Base-by-base conservation (phyloP, 2,797 vertebrate species). In the Acanthis flammea region DNA sequence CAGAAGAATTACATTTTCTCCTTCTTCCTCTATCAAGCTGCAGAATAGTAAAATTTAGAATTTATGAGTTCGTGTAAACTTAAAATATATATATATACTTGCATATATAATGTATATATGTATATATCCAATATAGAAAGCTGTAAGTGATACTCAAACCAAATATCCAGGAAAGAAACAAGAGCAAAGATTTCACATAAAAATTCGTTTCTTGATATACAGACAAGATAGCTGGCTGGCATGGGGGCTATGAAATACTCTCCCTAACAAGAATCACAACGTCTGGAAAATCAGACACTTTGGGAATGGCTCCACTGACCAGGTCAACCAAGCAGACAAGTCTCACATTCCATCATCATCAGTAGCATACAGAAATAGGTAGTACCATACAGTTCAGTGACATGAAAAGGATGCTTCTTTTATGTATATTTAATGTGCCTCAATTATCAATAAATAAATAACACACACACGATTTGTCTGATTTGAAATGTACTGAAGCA, bases 401-500 rank as follows among this genome's bases (percentile, higher is more conserved):
- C 25, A 19, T 1, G 2, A 68, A 73, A 85, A 50, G 1, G 11
- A 61, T 51, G 42, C 7, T 68, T 70, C 42, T n/a, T 42, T 72
- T 22, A 35, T 23, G 62, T 62, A 61, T 57, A 63, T 66, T 48
- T 61, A 37, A 75, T 19, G n/a, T 54, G 13, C 44, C 75, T 78
- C 37, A 71, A 27, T 63, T 77, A 71, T 25, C 71, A 85, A 62
- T 24, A 77, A 80, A 68, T 41, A 73, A 68, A 19, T 39, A 30
- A 39, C 35, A 39, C 9, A 37, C 9, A 37, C 10, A 30, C 41
- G 4, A 86, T 51, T 75, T 75, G 22, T 75, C 66, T 67, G 41
- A 92, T 51, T 9, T 72, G 42, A 88, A 90, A 73, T 0, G 0
- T 54, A 77, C 19, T 0, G 0, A 72, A 88, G 44, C 19, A 72